phyloP scores from a whole-genome alignment of 37 sponge, comb jelly and placozoan species.

The Hormiphora californensis region DNA sequence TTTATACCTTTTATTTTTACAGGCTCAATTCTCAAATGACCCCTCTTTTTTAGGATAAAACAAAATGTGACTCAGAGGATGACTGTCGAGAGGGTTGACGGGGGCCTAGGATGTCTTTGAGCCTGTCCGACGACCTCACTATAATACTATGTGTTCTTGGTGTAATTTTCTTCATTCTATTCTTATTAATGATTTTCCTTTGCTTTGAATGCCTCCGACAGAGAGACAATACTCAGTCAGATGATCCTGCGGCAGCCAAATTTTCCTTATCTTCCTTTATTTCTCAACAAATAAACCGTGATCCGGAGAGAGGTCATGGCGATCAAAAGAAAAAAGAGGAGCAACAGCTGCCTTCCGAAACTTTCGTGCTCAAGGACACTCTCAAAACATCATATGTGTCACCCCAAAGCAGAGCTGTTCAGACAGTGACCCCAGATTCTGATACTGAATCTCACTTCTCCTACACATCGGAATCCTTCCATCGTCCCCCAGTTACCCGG shows the following conservation, averaged over 20 bases:
- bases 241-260: background rate
- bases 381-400: conserved; percentile 47
- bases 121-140: conserved; percentile 27
- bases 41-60: too few relatives aligned
- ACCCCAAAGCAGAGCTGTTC: conserved; percentile 6
- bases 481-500: background rate
- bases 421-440: conserved; percentile 33
- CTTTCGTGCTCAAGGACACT: conserved; percentile 43
- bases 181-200: conserved; percentile 36
- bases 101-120: conserved; percentile 36
- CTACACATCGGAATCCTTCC: conserved; percentile 30
- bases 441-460: conserved; percentile 50
- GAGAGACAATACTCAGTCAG: conserved; percentile 6
- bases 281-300: background rate
- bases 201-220: conserved; percentile 47
- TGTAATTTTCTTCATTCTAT: conserved; percentile 46
- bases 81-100: too few relatives aligned
- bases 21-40: too few relatives aligned
- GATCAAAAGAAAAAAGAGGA: conserved; percentile 12
- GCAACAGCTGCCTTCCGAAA: conserved; percentile 2
- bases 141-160: conserved; percentile 49
- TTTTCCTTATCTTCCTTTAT: conserved; percentile 32
- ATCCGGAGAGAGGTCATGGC: background rate
- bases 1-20: too few relatives aligned
- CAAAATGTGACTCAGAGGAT: too few relatives aligned